Conservation (phyloP, 2,113 vertebrate species). For the Hippocampus mohnikei region DNA sequence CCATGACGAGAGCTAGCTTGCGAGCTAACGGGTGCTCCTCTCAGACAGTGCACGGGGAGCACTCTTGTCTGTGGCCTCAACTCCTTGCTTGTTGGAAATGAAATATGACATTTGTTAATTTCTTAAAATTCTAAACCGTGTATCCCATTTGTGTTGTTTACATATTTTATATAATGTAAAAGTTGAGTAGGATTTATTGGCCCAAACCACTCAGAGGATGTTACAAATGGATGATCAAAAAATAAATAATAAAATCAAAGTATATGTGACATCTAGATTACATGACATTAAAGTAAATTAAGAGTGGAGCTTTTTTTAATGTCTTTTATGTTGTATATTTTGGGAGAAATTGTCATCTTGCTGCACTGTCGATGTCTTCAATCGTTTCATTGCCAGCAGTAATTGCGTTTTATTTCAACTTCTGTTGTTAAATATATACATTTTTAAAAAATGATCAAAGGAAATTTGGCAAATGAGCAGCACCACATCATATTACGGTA, state of each 20-base stretch:
- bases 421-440: neutral
- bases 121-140: neutral
- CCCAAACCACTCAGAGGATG: neutral
- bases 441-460: too few species aligned
- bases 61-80: too few species aligned
- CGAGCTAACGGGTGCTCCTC: too few species aligned
- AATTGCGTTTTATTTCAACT: neutral
- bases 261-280: neutral
- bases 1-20: too few species aligned
- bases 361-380: neutral
- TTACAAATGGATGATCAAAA: slow-evolving; percentile 18
- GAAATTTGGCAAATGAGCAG: too few species aligned
- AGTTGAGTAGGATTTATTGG: neutral
- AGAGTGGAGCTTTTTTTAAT: neutral
- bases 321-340: slow-evolving; percentile 71
- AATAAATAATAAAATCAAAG: neutral
- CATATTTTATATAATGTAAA: neutral
- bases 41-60: too few species aligned
- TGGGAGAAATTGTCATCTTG: slow-evolving; percentile 14
- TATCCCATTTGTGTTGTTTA: neutral
- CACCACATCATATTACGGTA: slow-evolving; percentile 46
- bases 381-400: neutral
- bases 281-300: neutral
- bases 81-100: too few species aligned
- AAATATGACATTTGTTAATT: neutral